Evolutionary conservation across 2,113 vertebrate species (phyloP).

Genomic region (Aegithalos caudatus): DNA sequence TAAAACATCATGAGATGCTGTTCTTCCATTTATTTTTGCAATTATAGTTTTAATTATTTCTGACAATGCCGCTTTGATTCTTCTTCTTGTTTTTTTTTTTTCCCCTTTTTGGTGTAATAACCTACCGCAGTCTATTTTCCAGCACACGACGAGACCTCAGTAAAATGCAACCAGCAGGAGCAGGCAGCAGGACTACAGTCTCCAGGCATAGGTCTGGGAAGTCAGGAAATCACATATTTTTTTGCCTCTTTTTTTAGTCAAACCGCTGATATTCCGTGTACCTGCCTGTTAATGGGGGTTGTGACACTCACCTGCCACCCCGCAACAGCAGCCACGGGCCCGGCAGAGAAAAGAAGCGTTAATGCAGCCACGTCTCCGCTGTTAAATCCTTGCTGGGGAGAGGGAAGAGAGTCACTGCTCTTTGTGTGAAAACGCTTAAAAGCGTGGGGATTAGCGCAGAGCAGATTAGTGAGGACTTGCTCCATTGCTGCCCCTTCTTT

Average conservation of each 20-base stretch:
- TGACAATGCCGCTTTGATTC: not conserved
- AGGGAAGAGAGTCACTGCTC: not conserved
- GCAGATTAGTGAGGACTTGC: conserved; percentile 24
- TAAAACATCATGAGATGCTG: not conserved
- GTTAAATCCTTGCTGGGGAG: conserved; percentile 4
- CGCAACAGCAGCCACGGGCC: not conserved
- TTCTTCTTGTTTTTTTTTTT: not conserved
- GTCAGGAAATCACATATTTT: not conserved
- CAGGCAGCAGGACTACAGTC: not conserved
- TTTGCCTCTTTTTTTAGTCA: not conserved
- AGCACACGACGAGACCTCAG: not conserved
- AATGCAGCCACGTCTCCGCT: not conserved
- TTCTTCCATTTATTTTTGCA: conserved; percentile 48
- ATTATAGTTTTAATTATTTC: conserved; percentile 60
- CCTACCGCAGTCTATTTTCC: not conserved
- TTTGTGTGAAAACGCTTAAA: not conserved
- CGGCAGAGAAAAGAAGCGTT: not conserved
- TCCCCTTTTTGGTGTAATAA: not conserved
- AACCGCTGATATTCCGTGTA: not conserved
- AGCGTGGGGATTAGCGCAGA: conserved; percentile 15
- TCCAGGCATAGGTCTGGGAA: not conserved
- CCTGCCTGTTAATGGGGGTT: not conserved
- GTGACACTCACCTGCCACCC: not conserved
- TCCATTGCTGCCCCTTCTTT: not conserved
- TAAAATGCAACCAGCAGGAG: not conserved